phyloP scores from a whole-genome alignment of 2,113 vertebrate species.

The Prolemur simus region DNA sequence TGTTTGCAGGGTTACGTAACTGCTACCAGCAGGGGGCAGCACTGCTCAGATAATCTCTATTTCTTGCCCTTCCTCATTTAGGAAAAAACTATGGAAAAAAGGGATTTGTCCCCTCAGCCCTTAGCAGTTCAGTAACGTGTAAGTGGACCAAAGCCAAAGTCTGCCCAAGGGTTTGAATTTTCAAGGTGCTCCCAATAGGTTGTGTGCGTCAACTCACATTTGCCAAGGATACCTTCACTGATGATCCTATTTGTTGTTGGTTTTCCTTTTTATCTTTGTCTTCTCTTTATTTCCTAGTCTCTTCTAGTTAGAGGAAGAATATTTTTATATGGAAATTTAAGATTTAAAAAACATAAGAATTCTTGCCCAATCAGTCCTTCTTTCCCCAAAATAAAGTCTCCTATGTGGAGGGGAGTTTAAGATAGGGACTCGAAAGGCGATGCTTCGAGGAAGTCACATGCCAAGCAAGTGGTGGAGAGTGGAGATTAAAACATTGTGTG shows the following conservation, averaged over 20 bases:
- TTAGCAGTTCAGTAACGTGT: not conserved
- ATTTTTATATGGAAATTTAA: not conserved
- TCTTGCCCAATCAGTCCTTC: not conserved
- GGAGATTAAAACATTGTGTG: not conserved
- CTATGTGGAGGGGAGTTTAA: not conserved
- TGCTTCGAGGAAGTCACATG: not conserved
- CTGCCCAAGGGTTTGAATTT: not conserved
- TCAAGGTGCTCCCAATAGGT: not conserved
- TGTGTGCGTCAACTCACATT: not conserved
- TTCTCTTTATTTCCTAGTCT: not conserved
- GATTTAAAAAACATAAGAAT: not conserved
- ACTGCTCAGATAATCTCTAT: slow-evolving; percentile 23
- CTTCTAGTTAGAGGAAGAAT: not conserved
- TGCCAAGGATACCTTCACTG: not conserved
- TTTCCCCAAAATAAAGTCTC: not conserved
- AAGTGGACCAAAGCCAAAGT: not conserved
- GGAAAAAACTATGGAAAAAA: not conserved
- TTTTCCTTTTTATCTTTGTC: not conserved
- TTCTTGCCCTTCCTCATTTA: slow-evolving; percentile 14
- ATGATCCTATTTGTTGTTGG: not conserved
- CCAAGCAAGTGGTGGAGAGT: not conserved
- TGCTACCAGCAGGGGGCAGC: slow-evolving; percentile 54
- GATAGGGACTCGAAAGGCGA: not conserved
- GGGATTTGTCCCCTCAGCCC: not conserved
- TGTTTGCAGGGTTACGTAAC: not conserved